Evolutionary conservation across 1,140 invertebrate species (phyloP).

Genomic region (Orchestia grillus): DNA sequence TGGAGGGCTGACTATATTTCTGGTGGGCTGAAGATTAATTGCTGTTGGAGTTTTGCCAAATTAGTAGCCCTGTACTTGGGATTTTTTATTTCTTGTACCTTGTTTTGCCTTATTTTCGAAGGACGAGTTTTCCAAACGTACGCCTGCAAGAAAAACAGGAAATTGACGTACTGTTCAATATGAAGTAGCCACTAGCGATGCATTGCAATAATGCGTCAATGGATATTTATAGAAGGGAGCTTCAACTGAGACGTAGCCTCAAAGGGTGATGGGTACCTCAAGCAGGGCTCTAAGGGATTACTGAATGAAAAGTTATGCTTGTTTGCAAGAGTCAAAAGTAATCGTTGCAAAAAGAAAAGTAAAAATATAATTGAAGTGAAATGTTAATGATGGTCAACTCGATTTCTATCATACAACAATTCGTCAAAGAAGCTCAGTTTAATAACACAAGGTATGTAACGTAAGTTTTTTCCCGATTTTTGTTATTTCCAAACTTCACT

Average conservation of each 20-base stretch:
- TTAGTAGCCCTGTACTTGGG: background rate
- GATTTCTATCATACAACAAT: no score
- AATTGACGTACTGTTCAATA: background rate
- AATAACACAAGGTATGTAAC: no score
- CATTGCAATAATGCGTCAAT: background rate
- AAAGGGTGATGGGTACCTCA: background rate
- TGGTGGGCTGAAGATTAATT: background rate
- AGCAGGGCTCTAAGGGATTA: background rate
- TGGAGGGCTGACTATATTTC: background rate
- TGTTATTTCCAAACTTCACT: no score
- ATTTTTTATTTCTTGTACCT: background rate
- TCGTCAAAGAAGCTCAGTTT: no score
- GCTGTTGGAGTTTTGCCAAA: background rate
- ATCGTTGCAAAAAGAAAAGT: no score
- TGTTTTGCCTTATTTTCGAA: background rate
- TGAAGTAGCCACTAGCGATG: background rate
- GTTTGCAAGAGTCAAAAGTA: background rate
- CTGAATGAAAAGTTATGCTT: background rate
- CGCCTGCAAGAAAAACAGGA: background rate
- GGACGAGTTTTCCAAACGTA: conserved; percentile 22
- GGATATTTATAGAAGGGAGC: background rate
- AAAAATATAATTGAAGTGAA: no score
- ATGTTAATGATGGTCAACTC: no score
- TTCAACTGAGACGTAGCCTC: background rate
- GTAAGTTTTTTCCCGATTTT: no score